phyloP scores from a whole-genome alignment of 2,113 vertebrate species.

The Theristicus caerulescens region DNA sequence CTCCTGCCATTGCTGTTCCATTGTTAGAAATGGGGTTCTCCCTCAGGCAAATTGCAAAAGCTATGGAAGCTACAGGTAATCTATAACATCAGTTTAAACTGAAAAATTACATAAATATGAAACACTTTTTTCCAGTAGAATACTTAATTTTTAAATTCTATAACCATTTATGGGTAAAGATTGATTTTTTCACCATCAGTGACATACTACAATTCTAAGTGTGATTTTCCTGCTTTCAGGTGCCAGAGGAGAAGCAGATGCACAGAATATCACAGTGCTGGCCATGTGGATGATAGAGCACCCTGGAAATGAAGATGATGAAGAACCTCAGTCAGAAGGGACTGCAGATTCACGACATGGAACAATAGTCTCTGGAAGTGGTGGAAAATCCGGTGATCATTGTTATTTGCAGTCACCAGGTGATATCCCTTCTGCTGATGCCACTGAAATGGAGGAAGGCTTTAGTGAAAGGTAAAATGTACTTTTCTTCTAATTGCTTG shows the following conservation, averaged over 20 bases:
- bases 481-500: not conserved
- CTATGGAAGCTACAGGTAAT: slow-evolving; percentile 96
- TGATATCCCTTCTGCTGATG: slow-evolving; percentile 88
- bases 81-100: not conserved
- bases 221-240: slow-evolving; percentile 70
- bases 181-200: not conserved
- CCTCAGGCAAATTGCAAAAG: slow-evolving; percentile 93
- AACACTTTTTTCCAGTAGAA: not conserved
- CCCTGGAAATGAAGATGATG: slow-evolving; percentile 88
- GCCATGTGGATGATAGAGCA: slow-evolving; percentile 99
- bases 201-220: not conserved
- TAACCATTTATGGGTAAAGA: not conserved
- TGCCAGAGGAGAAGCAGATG: slow-evolving; percentile 91
- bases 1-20: slow-evolving; percentile 94
- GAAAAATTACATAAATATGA: not conserved
- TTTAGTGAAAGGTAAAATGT: slow-evolving; percentile 89
- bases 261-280: slow-evolving; percentile 96
- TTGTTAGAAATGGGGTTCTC: slow-evolving; percentile 98
- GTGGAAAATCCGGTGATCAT: slow-evolving; percentile 85
- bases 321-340: slow-evolving; percentile 79
- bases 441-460: slow-evolving; percentile 90
- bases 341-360: slow-evolving; percentile 77
- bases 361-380: slow-evolving; percentile 64
- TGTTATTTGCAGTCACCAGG: slow-evolving; percentile 86
- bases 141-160: not conserved